A percentile compares a stretch with the other conserved stretches of the same genome.
phyloP scores from a whole-genome alignment of 2,888 invertebrate genomes.

The Hipparchia semele region DNA sequence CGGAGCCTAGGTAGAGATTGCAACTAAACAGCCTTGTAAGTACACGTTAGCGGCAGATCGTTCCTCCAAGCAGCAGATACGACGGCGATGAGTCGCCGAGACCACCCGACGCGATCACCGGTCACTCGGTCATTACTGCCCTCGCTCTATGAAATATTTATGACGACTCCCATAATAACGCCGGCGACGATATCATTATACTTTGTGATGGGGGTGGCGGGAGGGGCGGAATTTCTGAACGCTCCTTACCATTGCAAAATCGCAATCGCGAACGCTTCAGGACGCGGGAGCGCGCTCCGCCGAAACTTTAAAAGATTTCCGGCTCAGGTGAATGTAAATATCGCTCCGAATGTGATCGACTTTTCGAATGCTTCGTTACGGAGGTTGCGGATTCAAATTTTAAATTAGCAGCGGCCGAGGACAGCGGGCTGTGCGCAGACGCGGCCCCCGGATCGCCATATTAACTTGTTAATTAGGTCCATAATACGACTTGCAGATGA shows the following conservation, averaged over 20 bases:
- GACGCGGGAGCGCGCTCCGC: conserved; percentile 49
- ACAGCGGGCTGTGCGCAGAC: conserved; percentile 70
- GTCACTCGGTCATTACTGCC: conserved; percentile 82
- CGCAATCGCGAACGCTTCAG: conserved; percentile 63
- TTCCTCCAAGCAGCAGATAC: conserved; percentile 4
- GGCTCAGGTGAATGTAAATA: conserved; percentile 62
- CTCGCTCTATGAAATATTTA: conserved; percentile 82
- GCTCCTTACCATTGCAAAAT: conserved; percentile 82
- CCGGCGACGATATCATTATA: conserved; percentile 83
- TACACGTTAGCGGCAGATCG: background rate
- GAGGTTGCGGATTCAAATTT: conserved; percentile 1
- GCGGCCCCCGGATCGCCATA: conserved; percentile 85
- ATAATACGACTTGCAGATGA: conserved; percentile 96
- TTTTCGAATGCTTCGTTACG: background rate
- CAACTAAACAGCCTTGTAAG: conserved; percentile 10
- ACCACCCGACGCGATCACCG: conserved; percentile 54
- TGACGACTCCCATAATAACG: conserved; percentile 82
- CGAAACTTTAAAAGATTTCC: conserved; percentile 57
- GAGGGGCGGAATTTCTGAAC: conserved; percentile 82
- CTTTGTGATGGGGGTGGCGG: conserved; percentile 83
- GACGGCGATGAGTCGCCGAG: background rate
- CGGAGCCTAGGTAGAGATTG: background rate
- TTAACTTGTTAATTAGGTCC: conserved; percentile 96
- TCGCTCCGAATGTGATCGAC: conserved; percentile 29
- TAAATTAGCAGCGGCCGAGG: background rate